phyloP scores from a whole-genome alignment of 2,888 invertebrate species.

The Epiblema foenella region DNA sequence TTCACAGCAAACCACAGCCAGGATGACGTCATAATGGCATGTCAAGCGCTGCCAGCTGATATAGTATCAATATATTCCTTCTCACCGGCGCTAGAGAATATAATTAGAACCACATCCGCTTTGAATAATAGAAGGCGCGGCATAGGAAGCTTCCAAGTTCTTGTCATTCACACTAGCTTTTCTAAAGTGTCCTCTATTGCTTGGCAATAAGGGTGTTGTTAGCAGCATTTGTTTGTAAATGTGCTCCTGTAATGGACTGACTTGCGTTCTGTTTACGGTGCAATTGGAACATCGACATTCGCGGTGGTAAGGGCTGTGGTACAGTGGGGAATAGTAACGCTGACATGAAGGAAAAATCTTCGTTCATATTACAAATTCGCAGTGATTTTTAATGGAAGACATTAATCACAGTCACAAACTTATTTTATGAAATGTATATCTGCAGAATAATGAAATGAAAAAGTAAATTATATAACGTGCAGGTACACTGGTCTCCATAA shows the following conservation, averaged over 20 bases:
- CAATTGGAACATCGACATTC: constrained; percentile 55
- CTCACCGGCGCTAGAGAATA: constrained; percentile 47
- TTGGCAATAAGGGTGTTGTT: constrained; percentile 1
- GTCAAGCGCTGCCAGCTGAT: constrained; percentile 4
- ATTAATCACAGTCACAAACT: too few species aligned
- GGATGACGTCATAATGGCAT: constrained; percentile 16
- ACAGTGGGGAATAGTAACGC: constrained; percentile 22
- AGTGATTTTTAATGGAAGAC: too few species aligned
- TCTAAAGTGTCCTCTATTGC: neutral
- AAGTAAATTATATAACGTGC: too few species aligned
- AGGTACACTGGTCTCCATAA: too few species aligned
- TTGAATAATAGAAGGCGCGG: constrained; percentile 71
- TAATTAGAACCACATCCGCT: constrained; percentile 65
- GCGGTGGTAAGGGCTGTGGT: constrained; percentile 37
- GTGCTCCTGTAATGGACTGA: constrained; percentile 59
- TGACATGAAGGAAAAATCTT: too few species aligned
- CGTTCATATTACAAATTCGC: too few species aligned
- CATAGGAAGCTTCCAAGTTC: constrained; percentile 59
- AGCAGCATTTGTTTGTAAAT: constrained; percentile 9
- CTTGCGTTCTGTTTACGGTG: constrained; percentile 63
- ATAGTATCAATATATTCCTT: constrained; percentile 25
- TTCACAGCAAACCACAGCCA: constrained; percentile 13
- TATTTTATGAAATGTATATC: too few species aligned
- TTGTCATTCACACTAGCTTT: neutral
- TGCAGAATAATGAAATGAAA: too few species aligned